phyloP scores from a whole-genome alignment of 1,140 invertebrate species.

The Pygmarrhopalites habei region DNA sequence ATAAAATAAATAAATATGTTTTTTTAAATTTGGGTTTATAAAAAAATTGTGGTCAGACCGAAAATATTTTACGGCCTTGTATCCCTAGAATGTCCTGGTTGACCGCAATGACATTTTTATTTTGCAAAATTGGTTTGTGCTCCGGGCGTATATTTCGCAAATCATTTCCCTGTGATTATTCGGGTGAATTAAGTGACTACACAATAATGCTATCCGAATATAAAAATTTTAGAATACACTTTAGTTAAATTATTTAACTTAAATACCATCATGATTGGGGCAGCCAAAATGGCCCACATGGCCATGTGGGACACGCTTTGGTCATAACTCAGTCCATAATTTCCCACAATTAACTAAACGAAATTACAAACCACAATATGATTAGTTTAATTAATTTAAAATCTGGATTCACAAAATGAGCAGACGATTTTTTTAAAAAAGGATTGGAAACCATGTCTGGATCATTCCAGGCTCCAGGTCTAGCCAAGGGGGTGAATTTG shows the following conservation, averaged over 20 bases:
- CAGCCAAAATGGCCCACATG: conserved; percentile 90
- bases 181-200: no score
- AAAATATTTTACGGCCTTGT: conserved; percentile 44
- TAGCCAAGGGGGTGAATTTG: no score
- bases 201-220: no score
- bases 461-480: no score
- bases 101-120: conserved; percentile 51
- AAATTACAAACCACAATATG: no score
- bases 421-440: no score
- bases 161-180: no score
- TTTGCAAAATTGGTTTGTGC: conserved; percentile 50
- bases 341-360: conserved; percentile 86
- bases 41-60: conserved; percentile 39
- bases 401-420: no score
- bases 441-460: no score
- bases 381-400: no score
- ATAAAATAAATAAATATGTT: background rate
- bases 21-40: background rate
- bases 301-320: conserved; percentile 95
- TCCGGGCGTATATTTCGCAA: conserved; percentile 47
- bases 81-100: conserved; percentile 56
- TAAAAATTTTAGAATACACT: no score
- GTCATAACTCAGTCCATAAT: conserved; percentile 88
- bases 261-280: conserved; percentile 69
- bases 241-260: no score